Evolutionary conservation across 1,140 invertebrate genomes (phyloP).

Genomic region (Drosophila guanche): DNA sequence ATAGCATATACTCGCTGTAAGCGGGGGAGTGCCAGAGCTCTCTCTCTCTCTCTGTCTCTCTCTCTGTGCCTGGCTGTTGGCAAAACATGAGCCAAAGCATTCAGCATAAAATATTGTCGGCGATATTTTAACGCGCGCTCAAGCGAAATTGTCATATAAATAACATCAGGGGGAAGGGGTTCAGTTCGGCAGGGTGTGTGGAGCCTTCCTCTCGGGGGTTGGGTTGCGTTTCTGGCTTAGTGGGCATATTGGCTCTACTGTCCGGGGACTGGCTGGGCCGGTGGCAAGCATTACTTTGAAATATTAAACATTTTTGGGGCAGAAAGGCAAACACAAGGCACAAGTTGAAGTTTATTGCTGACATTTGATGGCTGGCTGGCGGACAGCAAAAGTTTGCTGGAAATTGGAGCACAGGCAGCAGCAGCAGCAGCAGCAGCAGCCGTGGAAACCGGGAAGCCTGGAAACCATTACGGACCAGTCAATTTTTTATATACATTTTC

Average conservation of each 20-base stretch:
- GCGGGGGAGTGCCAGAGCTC: no score
- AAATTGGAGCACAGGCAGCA: slow-evolving; percentile 24
- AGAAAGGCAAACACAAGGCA: slow-evolving; percentile 56
- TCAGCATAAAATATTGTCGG: slow-evolving; percentile 79
- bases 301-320: slow-evolving; percentile 71
- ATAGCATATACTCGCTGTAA: slow-evolving; percentile 42
- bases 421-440: background rate
- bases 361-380: slow-evolving; percentile 32
- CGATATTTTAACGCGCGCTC: slow-evolving; percentile 80
- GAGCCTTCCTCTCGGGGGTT: no score
- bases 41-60: no score
- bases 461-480: slow-evolving; percentile 35
- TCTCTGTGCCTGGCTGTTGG: slow-evolving; percentile 36
- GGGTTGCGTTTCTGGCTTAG: background rate
- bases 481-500: slow-evolving; percentile 11
- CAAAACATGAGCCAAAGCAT: slow-evolving; percentile 75
- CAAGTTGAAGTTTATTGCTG: slow-evolving; percentile 72
- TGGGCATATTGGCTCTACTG: slow-evolving; percentile 35
- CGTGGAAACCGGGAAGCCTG: slow-evolving; percentile 32
- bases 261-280: background rate
- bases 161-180: slow-evolving; percentile 53
- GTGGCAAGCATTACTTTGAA: slow-evolving; percentile 69
- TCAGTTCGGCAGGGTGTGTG: no score
- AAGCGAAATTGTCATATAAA: slow-evolving; percentile 82
- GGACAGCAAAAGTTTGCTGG: slow-evolving; percentile 17